A percentile compares a stretch with the other conserved stretches of the same genome.
These are phyloP conservation scores for Hypomecis atomaria DNA, from an alignment of 2,888 invertebrate genomes.

Conservation along the genomic window DNA sequence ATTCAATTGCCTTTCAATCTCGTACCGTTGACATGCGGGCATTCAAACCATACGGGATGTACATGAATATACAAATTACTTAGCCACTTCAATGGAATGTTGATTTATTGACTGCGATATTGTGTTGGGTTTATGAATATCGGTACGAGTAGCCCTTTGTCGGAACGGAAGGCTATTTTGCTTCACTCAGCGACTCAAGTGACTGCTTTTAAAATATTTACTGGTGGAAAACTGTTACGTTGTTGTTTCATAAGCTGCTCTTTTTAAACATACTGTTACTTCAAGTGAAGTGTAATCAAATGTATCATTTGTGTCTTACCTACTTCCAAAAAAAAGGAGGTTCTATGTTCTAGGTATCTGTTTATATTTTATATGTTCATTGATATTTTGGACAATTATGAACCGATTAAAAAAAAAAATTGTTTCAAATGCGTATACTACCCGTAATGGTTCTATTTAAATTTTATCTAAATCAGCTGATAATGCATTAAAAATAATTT, in stretches of 20 bases:
- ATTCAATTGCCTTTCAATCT: slow-evolving; percentile 57
- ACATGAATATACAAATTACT: slow-evolving; percentile 64
- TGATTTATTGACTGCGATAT: slow-evolving; percentile 54
- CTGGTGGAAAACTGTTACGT: not conserved
- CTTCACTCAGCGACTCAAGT: not conserved
- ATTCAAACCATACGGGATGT: slow-evolving; percentile 58
- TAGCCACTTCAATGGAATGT: slow-evolving; percentile 54
- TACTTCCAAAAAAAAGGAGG: no score
- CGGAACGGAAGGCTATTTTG: slow-evolving; percentile 9
- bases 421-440: no score
- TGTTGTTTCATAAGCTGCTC: not conserved
- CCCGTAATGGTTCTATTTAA: no score
- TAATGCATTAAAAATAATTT: no score
- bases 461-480: no score
- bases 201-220: slow-evolving; percentile 1
- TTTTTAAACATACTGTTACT: not conserved
- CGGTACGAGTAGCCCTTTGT: slow-evolving; percentile 16
- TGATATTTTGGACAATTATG: no score
- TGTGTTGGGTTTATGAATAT: slow-evolving; percentile 18
- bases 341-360: no score
- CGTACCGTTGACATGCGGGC: slow-evolving; percentile 56
- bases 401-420: no score
- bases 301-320: no score
- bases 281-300: not conserved
- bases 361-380: no score